Evolutionary conservation across 2,888 invertebrate species (phyloP), one percentile per base, ranked within the genome.

Genomic region (Drymonia ruficornis): DNA sequence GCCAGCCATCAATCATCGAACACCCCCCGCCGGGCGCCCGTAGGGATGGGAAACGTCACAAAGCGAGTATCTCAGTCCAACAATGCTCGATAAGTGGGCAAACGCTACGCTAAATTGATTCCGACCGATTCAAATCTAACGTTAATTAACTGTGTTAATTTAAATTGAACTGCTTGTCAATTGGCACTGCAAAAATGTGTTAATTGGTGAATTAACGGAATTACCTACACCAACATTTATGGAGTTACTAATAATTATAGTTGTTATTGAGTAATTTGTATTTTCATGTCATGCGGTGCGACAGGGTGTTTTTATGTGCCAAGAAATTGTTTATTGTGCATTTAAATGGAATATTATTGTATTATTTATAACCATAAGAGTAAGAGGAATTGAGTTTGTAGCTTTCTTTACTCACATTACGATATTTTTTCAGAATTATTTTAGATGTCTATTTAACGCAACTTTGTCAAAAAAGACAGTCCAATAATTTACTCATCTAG

Each of bases 61-160:
- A 88, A 83, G 84, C 83, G 70, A 82, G 81, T 84, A 82, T 86
- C 82, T 82, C 79, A 67, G 78, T 73, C 71, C 74, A 80, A 89
- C 88, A 91, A 90, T 88, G 76, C 81, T 89, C 89, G 90, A 89
- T 90, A 92, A 91, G 89, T 91, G 91, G 88, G 68, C 84, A 85
- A 87, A 88, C 81, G 84, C 81, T 78, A 87, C 82, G 87, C 80
- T 85, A 85, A 91, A 91, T 91, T 91, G 89, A 89, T 85, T 90
- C 70, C 67, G 72, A 82, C 78, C 78, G 80, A 82, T 78, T 81
- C 73, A 72, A 81, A 85, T 83, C 74, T 70, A 73, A 72, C 70
- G 77, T 80, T 84, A 82, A 81, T 86, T 83, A 81, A 77, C 72
- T 67, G 74, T 76, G 79, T 80, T 81, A 78, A 83, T 80, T 80